These are phyloP conservation scores for Aradus depressus DNA, from an alignment of 2,888 invertebrate species.

Conservation along the genomic window DNA sequence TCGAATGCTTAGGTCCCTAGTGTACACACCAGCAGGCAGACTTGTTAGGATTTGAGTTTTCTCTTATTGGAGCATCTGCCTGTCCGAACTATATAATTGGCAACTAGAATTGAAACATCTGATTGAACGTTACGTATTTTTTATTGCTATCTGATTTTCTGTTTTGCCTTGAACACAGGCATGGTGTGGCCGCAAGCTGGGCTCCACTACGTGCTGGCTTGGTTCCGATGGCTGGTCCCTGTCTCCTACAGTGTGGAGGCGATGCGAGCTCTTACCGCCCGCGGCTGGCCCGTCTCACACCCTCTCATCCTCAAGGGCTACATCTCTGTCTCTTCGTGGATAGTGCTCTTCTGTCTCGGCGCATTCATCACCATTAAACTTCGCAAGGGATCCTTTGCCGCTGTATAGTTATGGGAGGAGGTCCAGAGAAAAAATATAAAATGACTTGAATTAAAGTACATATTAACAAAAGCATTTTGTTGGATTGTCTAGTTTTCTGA, in stretches of 20 bases:
- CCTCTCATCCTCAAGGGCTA: conserved; percentile 63
- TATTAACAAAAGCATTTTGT: neutral
- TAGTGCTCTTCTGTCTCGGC: conserved; percentile 42
- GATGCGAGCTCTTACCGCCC: conserved; percentile 61
- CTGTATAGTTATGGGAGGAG: conserved; percentile 4
- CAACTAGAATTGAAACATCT: too few species aligned
- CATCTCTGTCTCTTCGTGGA: conserved; percentile 54
- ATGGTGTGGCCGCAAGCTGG: conserved; percentile 52
- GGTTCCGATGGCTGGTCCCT: conserved; percentile 56
- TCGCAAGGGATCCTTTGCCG: conserved; percentile 20
- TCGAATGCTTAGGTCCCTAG: too few species aligned
- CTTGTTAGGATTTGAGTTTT: too few species aligned
- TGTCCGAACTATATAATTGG: too few species aligned
- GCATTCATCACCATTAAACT: conserved; percentile 32
- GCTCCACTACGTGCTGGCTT: conserved; percentile 49
- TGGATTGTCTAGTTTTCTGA: too few species aligned
- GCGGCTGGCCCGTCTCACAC: conserved; percentile 57
- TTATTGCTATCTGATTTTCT: neutral
- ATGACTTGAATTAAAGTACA: too few species aligned
- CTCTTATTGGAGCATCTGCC: too few species aligned
- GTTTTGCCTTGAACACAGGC: conserved; percentile 23
- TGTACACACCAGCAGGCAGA: too few species aligned
- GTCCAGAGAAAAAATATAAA: too few species aligned
- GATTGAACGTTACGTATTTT: neutral
- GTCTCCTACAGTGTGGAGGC: conserved; percentile 69